Evolutionary conservation across 2,113 vertebrate genomes (phyloP), one percentile per base, ranked within the genome.

Genomic region (Platichthys stellatus): DNA sequence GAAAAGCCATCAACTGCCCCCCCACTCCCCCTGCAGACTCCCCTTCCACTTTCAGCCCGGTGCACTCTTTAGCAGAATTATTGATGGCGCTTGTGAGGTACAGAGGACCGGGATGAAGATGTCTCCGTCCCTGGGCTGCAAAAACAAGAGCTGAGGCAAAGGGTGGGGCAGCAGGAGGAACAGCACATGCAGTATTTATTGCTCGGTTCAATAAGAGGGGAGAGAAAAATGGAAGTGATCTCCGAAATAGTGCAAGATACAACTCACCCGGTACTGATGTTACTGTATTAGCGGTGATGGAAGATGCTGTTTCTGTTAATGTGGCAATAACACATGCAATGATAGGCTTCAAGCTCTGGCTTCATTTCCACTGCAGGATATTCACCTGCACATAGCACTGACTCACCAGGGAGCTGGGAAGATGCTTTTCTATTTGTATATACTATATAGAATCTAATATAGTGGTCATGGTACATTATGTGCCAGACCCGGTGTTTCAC

Each of bases 1-100:
- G 86, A 79, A 83, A 90, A 87, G 81, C 74, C 88, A 92, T 92
- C 86, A 79, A 47, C 76, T 62, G 59, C 31, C 60, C 2, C 21
- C 23, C 62, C 45, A 23, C 28, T 26, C 26, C 26, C 26, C 54
- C 11, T 24, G 14, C 53, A 57, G 15, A 35, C 53, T 66, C 67
- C 73, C 45, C 47, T 74, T 72, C 72, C 83, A 78, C 89, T 88
- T 88, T 89, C 86, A 87, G 87, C 84, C 71, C 84, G 78, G 74
- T 80, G 72, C 78, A 86, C 84, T 83, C 87, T 80, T 91, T 89
- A 88, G 86, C 84, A 88, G 88, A 89, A 90, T 91, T 91, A 91
- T 92, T 90, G 88, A 92, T 91, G 86, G 81, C 1, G 61, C 84
- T 75, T 74, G 76, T 74, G 84, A 78, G 82, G 78, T 67, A 82